A percentile compares a stretch with the other conserved stretches of the same genome.
Conservation (phyloP, 2,888 invertebrate species). For the Ephialtes manifestator region DNA sequence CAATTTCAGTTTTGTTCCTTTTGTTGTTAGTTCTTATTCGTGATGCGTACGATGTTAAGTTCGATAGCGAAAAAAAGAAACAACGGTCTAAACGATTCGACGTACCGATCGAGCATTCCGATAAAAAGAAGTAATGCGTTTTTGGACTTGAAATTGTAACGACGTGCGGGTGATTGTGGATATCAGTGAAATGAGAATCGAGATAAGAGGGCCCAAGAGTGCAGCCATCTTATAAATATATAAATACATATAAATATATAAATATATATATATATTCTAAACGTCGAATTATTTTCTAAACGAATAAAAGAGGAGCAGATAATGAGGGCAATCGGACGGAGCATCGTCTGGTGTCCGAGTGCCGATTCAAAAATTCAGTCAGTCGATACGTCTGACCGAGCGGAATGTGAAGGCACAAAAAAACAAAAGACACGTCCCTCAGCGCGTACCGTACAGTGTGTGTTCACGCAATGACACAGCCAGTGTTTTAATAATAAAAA, state of each 20-base stretch:
- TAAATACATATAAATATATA: slow-evolving; percentile 61
- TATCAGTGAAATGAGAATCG: slow-evolving; percentile 59
- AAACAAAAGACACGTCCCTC: slow-evolving; percentile 4
- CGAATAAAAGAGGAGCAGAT: slow-evolving; percentile 34
- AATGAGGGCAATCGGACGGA: slow-evolving; percentile 35
- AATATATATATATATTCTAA: slow-evolving; percentile 61
- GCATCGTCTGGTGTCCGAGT: slow-evolving; percentile 9
- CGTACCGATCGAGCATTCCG: background rate
- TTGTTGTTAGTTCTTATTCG: background rate
- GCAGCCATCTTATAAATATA: slow-evolving; percentile 68
- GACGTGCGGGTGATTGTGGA: slow-evolving; percentile 38
- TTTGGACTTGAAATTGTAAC: too few species aligned
- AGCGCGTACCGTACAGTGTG: slow-evolving; percentile 25
- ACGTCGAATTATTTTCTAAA: slow-evolving; percentile 69
- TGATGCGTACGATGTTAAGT: slow-evolving; percentile 55
- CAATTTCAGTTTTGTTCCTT: background rate
- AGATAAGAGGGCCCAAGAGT: slow-evolving; percentile 54
- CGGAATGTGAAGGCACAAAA: background rate
- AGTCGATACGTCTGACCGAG: slow-evolving; percentile 17
- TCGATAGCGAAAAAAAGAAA: slow-evolving; percentile 55
- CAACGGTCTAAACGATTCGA: slow-evolving; percentile 39
- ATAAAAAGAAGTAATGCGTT: background rate
- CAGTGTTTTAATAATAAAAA: slow-evolving; percentile 22
- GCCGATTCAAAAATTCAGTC: slow-evolving; percentile 23
- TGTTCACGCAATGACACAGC: slow-evolving; percentile 22